These are phyloP conservation scores for Fragum whitleyi DNA, from an alignment of 2,888 invertebrate species.

Conservation along the genomic window DNA sequence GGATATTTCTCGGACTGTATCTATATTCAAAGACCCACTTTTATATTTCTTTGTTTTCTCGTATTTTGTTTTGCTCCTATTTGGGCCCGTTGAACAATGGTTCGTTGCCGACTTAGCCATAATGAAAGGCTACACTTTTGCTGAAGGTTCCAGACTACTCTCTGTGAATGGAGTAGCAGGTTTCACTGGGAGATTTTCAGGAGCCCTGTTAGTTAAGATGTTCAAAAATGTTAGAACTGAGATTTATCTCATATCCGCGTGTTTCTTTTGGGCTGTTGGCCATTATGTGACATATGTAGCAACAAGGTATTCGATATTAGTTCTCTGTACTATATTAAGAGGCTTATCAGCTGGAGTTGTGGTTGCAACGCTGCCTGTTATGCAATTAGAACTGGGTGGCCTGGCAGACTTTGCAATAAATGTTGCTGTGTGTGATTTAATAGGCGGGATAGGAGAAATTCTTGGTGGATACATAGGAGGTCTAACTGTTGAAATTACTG, in stretches of 20 bases:
- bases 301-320: conserved; percentile 33
- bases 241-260: conserved; percentile 27
- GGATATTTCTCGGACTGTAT: neutral
- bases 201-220: conserved; percentile 20
- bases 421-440: conserved; percentile 33
- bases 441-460: conserved; percentile 29
- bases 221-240: conserved; percentile 35
- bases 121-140: conserved; percentile 35
- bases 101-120: conserved; percentile 48
- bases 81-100: conserved; percentile 52
- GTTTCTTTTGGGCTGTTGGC: conserved; percentile 30
- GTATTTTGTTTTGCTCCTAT: neutral
- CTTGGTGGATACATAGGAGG: conserved; percentile 55
- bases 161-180: conserved; percentile 53
- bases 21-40: conserved; percentile 11
- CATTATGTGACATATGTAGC: conserved; percentile 29
- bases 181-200: conserved; percentile 32
- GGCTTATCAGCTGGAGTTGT: conserved; percentile 40
- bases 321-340: conserved; percentile 38
- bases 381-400: conserved; percentile 46
- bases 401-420: conserved; percentile 38
- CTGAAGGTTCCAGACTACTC: conserved; percentile 35
- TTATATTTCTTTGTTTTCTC: conserved; percentile 4
- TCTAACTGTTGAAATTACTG: conserved; percentile 45
- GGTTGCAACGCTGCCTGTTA: conserved; percentile 25